phyloP scores from a whole-genome alignment of 2,888 invertebrate genomes.

The Bombyx huttoni region DNA sequence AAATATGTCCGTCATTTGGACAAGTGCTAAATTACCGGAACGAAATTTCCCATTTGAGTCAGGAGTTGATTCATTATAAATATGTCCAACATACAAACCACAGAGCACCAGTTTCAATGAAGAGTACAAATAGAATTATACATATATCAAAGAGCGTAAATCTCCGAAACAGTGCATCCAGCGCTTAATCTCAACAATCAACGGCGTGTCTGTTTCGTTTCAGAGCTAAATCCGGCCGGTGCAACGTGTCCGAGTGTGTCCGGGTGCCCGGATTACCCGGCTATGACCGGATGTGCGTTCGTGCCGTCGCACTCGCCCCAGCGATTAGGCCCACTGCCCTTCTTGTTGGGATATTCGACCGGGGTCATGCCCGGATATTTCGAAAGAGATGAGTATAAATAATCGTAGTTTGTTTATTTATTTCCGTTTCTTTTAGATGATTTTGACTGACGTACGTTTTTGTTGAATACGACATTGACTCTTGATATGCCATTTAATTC shows the following conservation, averaged over 20 bases:
- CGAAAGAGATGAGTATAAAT: conserved; percentile 44
- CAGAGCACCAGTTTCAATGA: not conserved
- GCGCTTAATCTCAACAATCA: conserved; percentile 60
- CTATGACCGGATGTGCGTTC: conserved; percentile 42
- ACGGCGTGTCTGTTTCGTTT: conserved; percentile 48
- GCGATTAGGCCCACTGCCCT: conserved; percentile 61
- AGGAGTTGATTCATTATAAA: too few relatives aligned
- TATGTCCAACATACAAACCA: not conserved
- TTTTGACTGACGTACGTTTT: not conserved
- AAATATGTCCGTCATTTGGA: too few relatives aligned
- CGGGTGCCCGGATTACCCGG: conserved; percentile 40
- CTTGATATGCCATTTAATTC: too few relatives aligned
- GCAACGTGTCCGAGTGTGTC: conserved; percentile 21
- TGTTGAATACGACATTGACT: not conserved
- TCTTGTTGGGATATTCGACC: conserved; percentile 29
- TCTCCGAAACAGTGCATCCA: conserved; percentile 29
- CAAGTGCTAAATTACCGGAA: too few relatives aligned
- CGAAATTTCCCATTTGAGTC: too few relatives aligned
- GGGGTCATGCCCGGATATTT: conserved; percentile 32
- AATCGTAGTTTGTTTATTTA: conserved; percentile 13
- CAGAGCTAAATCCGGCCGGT: conserved; percentile 42
- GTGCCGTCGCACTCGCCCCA: conserved; percentile 49
- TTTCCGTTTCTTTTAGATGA: not conserved
- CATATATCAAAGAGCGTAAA: conserved; percentile 22
- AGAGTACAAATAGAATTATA: conserved; percentile 6